Percentiles rank a stretch among this genome's conserved stretches.
phyloP scores from a whole-genome alignment of 2,888 invertebrate species.

The Phorcus lineatus region DNA sequence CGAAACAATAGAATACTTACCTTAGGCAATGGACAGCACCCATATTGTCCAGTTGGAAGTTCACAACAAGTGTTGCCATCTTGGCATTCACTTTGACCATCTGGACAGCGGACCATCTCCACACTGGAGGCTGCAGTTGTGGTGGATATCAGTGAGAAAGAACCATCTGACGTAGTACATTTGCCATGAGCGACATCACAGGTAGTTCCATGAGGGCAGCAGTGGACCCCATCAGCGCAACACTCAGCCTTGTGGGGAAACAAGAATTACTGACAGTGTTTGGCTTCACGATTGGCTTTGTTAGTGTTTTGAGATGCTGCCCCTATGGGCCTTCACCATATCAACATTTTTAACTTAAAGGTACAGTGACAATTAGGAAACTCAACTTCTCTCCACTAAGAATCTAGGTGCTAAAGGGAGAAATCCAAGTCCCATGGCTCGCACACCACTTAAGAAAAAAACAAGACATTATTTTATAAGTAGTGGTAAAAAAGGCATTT shows the following conservation, averaged over 20 bases:
- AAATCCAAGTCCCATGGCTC: too few relatives aligned
- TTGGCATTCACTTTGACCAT: constrained; percentile 29
- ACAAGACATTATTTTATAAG: too few relatives aligned
- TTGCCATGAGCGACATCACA: constrained; percentile 54
- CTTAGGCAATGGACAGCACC: constrained; percentile 54
- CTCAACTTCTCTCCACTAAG: too few relatives aligned
- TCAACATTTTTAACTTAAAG: too few relatives aligned
- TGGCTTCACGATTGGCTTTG: too few relatives aligned
- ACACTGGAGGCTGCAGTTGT: background rate
- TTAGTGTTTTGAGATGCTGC: too few relatives aligned
- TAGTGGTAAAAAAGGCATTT: too few relatives aligned
- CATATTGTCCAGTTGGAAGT: constrained; percentile 43
- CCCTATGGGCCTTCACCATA: too few relatives aligned
- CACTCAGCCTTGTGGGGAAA: constrained; percentile 53
- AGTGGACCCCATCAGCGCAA: constrained; percentile 60
- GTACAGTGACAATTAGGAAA: too few relatives aligned
- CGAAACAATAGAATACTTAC: constrained; percentile 28
- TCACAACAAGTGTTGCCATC: constrained; percentile 60
- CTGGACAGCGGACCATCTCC: constrained; percentile 41
- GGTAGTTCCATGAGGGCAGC: constrained; percentile 49
- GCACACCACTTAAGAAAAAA: too few relatives aligned
- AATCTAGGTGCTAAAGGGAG: too few relatives aligned
- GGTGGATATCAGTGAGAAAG: background rate
- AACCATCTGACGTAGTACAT: constrained; percentile 29
- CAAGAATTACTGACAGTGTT: too few relatives aligned